phyloP scores from a whole-genome alignment of 2,797 vertebrate species.

The Molossus molossus region DNA sequence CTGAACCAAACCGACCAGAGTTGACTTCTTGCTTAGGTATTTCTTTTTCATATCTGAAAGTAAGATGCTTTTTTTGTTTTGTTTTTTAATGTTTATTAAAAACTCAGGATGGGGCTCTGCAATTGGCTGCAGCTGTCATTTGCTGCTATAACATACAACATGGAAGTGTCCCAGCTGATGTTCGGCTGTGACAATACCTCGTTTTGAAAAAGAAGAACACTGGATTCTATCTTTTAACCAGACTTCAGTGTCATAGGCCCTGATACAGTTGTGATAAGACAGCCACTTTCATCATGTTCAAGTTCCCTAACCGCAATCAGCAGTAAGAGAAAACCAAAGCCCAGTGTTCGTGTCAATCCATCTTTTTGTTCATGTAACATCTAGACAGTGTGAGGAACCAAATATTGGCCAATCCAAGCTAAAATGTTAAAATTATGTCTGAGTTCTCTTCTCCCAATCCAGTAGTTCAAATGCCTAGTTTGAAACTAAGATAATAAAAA shows the following conservation, averaged over 20 bases:
- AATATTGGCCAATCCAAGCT: background rate
- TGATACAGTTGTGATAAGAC: conserved; percentile 8
- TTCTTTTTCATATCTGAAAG: conserved; percentile 64
- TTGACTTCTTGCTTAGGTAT: background rate
- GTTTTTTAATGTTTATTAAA: conserved; percentile 60
- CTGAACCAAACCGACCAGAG: no score
- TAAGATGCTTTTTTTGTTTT: conserved; percentile 33
- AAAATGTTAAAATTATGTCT: conserved; percentile 37
- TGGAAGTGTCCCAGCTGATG: background rate
- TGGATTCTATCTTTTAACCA: conserved; percentile 49
- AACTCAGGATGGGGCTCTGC: conserved; percentile 12
- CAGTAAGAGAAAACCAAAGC: conserved; percentile 43
- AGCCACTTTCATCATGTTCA: background rate
- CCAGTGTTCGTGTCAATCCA: background rate
- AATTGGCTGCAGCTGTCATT: background rate
- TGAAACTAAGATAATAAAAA: conserved; percentile 60
- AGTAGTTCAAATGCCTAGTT: background rate
- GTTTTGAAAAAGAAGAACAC: conserved; percentile 49
- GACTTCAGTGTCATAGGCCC: background rate
- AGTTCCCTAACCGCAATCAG: background rate
- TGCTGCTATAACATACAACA: background rate
- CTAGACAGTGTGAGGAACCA: background rate
- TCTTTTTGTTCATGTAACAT: background rate
- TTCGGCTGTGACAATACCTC: conserved; percentile 50
- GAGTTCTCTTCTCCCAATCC: background rate